Base-by-base conservation (phyloP, 2,113 vertebrate genomes). In the Cichladusa arquata region DNA sequence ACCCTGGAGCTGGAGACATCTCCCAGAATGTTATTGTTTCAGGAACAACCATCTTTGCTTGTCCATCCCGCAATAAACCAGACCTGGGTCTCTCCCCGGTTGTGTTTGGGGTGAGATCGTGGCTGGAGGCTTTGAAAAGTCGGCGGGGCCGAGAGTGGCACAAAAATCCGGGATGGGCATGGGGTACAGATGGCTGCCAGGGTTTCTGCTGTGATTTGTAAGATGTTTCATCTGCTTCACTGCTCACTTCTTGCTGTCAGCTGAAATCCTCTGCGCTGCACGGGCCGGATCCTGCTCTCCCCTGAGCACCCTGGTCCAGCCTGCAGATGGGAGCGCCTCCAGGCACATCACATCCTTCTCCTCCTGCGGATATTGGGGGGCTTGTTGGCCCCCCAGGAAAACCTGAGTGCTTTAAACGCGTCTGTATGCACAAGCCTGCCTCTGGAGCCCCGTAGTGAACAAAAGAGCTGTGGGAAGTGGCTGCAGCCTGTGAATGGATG, bases 241-340 rank as follows among this genome's bases (percentile, higher is more conserved):
- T 95, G 97, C 96, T 97, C 98, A 88, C 93, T 96, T 97, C 95
- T 95, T 14, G 50, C 92, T 83, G 78, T 60, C 96, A 97, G 95
- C 95, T 61, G 53, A 57, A 92, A 96, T 92, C 92, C 90, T 48
- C 79, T 31, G 91, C 8, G 64, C 92, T 34, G 62, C 70, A 2
- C 0, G 0, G 62, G 71, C 34, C 18, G 0, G 12, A 81, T 94
- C 81, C 79, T 92, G 81, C 44, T 14, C 40, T 51, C 34, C 14
- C 0, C 2, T 4, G 34, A 62, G 71, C 76, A 29, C 6, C 34
- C n/a, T 5, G 45, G 4, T 33, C 88, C 66, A 19, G 38, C 25
- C 69, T 9, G 58, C 47, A 42, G 31, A 31, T n/a, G 64, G 47
- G 54, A 47, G 25, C 1, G 0, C 58, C 56, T 69, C 84, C 25